Conservation (phyloP, 1,140 invertebrate species). For the fruit fly (Drosophila melanogaster) region Release_6_plus_ISO1_MT NT_037436.4:7366501-7367000, state of each 20-base stretch:
- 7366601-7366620: not conserved
- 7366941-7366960: conserved; percentile 48
- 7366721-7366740: not conserved
- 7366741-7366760: not conserved
- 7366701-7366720: not conserved
- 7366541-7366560: conserved; percentile 5
- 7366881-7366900: conserved; percentile 77
- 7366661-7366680: not conserved
- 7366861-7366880: conserved; percentile 67
- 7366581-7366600: not conserved
- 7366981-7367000: conserved; percentile 48
- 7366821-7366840: conserved; percentile 49
- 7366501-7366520: conserved; percentile 51
- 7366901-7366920: conserved; percentile 75
- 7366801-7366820: conserved; percentile 62
- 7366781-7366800: conserved; percentile 46
- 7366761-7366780: conserved; percentile 11
- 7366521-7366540: conserved; percentile 35
- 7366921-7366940: conserved; percentile 54
- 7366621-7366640: not conserved
- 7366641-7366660: not conserved
- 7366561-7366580: conserved; percentile 1
- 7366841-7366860: conserved; percentile 81
- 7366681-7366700: not conserved
- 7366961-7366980: conserved; percentile 40